Percentiles rank a stretch among this genome's conserved stretches.
These are phyloP conservation scores for Nyctibius grandis DNA, from an alignment of 2,797 vertebrate species.

Conservation along the genomic window DNA sequence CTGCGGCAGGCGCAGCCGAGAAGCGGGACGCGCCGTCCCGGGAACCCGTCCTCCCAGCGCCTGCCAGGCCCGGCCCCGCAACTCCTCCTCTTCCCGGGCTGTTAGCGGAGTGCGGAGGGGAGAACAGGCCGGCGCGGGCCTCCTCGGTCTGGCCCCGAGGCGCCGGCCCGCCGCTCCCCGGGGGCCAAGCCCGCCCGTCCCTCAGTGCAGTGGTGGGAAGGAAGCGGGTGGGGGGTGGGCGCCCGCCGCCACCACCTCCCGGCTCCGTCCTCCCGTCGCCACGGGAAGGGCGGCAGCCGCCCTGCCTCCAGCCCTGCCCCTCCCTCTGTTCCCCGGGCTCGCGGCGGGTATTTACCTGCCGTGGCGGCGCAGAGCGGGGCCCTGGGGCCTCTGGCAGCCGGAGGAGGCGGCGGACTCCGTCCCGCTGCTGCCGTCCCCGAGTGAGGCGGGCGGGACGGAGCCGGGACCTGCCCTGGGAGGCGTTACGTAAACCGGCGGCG, in stretches of 20 bases:
- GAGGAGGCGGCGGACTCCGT: conserved; percentile 62
- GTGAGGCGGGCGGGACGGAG: conserved; percentile 67
- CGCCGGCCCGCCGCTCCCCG: background rate
- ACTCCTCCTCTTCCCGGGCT: conserved; percentile 23
- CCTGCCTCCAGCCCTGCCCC: background rate
- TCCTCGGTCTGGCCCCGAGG: background rate
- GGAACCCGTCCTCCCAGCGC: background rate
- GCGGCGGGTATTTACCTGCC: conserved; percentile 64
- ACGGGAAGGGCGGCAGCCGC: background rate
- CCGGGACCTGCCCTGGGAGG: conserved; percentile 72
- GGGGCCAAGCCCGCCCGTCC: background rate
- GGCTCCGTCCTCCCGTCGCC: background rate
- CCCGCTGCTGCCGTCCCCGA: conserved; percentile 71
- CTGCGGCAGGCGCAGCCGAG: background rate
- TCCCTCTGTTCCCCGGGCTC: background rate
- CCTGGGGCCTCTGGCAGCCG: conserved; percentile 55
- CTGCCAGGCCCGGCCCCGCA: background rate
- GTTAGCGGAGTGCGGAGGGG: background rate
- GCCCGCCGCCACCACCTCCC: background rate
- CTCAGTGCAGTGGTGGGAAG: background rate
- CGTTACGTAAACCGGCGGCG: conserved; percentile 75
- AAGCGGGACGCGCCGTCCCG: background rate
- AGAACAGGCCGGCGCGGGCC: background rate
- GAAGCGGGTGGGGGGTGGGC: background rate
- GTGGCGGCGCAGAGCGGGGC: conserved; percentile 55